These are phyloP conservation scores for Triplophysa siluroides DNA, from an alignment of 2,113 vertebrate species.

Conservation along the genomic window DNA sequence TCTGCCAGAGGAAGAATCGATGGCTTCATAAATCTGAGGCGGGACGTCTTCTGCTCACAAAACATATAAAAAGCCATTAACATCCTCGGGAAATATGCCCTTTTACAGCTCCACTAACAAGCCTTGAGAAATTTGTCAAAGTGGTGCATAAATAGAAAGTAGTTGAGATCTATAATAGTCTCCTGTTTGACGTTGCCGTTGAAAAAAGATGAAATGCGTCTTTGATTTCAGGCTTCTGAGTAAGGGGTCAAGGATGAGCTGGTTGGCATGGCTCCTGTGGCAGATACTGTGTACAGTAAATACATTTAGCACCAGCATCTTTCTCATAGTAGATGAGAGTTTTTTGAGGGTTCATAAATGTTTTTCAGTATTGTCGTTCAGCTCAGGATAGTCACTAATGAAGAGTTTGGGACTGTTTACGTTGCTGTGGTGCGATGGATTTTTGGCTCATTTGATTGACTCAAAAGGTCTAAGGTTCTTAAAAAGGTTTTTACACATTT, in stretches of 20 bases:
- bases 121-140: conserved; percentile 40
- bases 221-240: conserved; percentile 65
- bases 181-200: conserved; percentile 1
- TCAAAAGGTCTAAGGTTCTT: too few species aligned
- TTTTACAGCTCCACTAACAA: conserved; percentile 39
- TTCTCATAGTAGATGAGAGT: too few species aligned
- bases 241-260: conserved; percentile 26
- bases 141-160: not conserved
- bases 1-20: conserved; percentile 62
- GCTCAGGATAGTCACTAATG: too few species aligned
- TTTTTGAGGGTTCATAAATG: too few species aligned
- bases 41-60: conserved; percentile 68
- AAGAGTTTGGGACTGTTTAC: too few species aligned
- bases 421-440: too few species aligned
- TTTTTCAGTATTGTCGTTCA: too few species aligned
- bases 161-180: conserved; percentile 9
- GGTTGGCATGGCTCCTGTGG: too few species aligned
- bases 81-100: conserved; percentile 43
- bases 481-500: too few species aligned
- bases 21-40: conserved; percentile 70
- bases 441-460: too few species aligned
- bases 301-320: too few species aligned
- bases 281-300: too few species aligned
- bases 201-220: not conserved
- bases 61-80: conserved; percentile 62